Percentiles rank a stretch among this genome's conserved stretches.
phyloP scores from a whole-genome alignment of 2,797 vertebrate genomes.

The Thripadectes ignobilis region DNA sequence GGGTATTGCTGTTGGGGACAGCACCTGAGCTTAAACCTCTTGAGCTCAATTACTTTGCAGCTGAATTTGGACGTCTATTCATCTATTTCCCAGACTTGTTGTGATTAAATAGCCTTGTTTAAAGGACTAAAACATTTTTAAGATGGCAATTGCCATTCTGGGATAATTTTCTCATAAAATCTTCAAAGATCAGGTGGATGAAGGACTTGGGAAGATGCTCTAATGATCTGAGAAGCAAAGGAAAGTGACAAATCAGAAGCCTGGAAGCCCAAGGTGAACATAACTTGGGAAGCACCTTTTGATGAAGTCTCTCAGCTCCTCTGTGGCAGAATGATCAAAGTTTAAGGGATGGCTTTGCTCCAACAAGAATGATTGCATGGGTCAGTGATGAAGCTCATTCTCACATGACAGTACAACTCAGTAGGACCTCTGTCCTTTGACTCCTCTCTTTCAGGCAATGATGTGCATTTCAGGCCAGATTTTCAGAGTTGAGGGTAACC shows the following conservation, averaged over 20 bases:
- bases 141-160: background rate
- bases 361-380: fast-evolving
- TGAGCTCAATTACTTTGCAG: background rate
- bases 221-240: background rate
- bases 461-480: background rate
- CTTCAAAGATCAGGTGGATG: background rate
- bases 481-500: background rate
- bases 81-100: background rate
- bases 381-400: background rate
- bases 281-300: background rate
- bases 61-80: background rate
- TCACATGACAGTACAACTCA: background rate
- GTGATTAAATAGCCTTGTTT: background rate
- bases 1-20: no score
- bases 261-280: background rate
- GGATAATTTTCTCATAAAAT: background rate
- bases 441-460: background rate
- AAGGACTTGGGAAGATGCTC: background rate
- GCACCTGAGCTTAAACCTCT: background rate
- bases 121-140: background rate
- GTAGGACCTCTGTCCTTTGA: background rate
- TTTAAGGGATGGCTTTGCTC: background rate
- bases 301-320: background rate
- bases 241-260: background rate
- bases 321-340: background rate